A percentile compares a stretch with the other conserved stretches of the same genome.
These are phyloP conservation scores for Pocillopora verrucosa DNA, from an alignment of 64 coral and sea anemone species.

Conservation along the genomic window DNA sequence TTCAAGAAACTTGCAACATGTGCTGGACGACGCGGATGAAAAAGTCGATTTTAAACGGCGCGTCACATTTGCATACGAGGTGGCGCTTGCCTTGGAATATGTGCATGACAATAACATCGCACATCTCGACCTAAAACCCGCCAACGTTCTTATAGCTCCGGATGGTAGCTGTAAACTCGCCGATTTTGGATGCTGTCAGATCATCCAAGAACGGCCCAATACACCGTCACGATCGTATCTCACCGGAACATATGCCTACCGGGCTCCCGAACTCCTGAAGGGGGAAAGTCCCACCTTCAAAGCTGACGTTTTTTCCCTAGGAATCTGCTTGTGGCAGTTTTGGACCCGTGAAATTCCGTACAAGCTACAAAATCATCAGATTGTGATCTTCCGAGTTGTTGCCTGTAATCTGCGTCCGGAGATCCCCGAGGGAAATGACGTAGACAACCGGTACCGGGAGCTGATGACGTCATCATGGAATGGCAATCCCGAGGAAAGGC, in stretches of 20 bases:
- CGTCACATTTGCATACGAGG: constrained; percentile 65
- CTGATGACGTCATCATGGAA: constrained; percentile 86
- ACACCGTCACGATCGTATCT: constrained; percentile 87
- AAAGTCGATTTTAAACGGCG: constrained; percentile 60
- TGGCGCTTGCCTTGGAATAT: constrained; percentile 75
- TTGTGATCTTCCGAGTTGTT: constrained; percentile 93
- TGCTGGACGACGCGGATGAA: constrained; percentile 76
- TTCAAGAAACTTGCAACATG: constrained; percentile 81
- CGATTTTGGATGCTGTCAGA: constrained; percentile 90
- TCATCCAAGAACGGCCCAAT: constrained; percentile 82
- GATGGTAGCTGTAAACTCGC: constrained; percentile 78
- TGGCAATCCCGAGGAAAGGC: constrained; percentile 54
- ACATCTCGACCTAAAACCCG: constrained; percentile 93
- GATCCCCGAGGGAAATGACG: constrained; percentile 61
- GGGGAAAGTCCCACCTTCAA: constrained; percentile 83
- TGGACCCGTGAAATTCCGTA: constrained; percentile 88
- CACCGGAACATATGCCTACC: constrained; percentile 91
- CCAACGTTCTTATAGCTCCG: constrained; percentile 67
- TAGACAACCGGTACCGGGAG: constrained; percentile 89
- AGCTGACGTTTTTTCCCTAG: constrained; percentile 88
- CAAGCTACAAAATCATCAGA: constrained; percentile 80
- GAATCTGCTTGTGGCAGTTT: constrained; percentile 89
- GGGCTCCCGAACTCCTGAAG: constrained; percentile 90
- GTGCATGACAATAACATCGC: constrained; percentile 75
- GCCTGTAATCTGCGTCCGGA: constrained; percentile 77